These are phyloP conservation scores for Hestina assimilis DNA, from an alignment of 1,140 invertebrate species.

Conservation along the genomic window DNA sequence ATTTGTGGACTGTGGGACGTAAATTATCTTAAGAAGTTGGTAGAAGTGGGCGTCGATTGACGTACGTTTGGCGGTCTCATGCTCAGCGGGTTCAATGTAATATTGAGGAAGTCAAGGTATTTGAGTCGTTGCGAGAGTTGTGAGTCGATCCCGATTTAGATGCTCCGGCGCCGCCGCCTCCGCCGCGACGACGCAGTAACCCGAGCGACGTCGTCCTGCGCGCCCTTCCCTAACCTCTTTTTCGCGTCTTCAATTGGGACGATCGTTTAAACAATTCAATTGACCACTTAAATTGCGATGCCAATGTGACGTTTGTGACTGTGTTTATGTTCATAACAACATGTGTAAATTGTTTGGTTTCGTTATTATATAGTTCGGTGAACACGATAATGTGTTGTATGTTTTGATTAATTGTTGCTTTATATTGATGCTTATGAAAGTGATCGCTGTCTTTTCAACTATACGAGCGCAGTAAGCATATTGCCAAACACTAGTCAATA, in stretches of 20 bases:
- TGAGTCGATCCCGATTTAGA: conserved; percentile 75
- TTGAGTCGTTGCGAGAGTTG: conserved; percentile 74
- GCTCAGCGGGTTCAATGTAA: conserved; percentile 74
- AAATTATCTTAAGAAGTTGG: conserved; percentile 42
- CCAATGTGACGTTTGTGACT: conserved; percentile 29
- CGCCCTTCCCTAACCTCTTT: conserved; percentile 49
- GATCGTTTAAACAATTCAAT: conserved; percentile 42
- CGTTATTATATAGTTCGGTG: conserved; percentile 6
- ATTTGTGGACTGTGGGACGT: conserved; percentile 18
- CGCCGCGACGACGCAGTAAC: conserved; percentile 70
- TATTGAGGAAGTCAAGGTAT: conserved; percentile 79
- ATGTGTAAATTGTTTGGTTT: conserved; percentile 13
- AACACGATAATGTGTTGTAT: conserved; percentile 9
- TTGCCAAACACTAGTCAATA: background rate
- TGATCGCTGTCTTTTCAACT: background rate
- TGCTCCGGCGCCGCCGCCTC: conserved; percentile 69
- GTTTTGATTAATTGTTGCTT: conserved; percentile 4
- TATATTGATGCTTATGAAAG: conserved; percentile 8
- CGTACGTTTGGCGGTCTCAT: conserved; percentile 70
- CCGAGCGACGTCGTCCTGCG: conserved; percentile 65
- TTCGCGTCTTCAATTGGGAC: conserved; percentile 40
- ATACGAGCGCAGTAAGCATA: background rate
- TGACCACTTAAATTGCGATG: conserved; percentile 34
- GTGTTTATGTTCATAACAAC: conserved; percentile 21
- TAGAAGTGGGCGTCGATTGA: conserved; percentile 69